Evolutionary conservation across 2,888 invertebrate species (phyloP).

Genomic region (Amphimallon solstitiale): DNA sequence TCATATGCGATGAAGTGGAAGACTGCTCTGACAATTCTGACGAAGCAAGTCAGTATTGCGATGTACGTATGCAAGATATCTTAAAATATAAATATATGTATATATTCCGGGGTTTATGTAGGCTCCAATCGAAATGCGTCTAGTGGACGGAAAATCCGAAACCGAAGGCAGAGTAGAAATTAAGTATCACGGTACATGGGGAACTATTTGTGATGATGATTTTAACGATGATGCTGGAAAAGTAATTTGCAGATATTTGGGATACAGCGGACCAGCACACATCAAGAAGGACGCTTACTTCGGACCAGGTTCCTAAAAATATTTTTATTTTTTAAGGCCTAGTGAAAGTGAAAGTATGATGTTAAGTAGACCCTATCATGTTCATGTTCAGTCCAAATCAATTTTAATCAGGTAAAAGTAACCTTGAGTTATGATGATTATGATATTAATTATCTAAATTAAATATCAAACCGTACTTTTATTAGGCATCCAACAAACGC

Average conservation of each 20-base stretch:
- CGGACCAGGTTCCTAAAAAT: conserved; percentile 59
- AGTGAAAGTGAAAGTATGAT: too few relatives aligned
- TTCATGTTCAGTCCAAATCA: too few relatives aligned
- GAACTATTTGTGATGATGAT: conserved; percentile 82
- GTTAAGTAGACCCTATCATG: too few relatives aligned
- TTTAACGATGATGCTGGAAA: conserved; percentile 74
- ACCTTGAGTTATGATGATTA: too few relatives aligned
- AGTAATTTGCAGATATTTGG: conserved; percentile 70
- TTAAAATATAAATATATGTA: background rate
- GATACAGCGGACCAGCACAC: conserved; percentile 66
- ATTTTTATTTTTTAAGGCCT: conserved; percentile 48
- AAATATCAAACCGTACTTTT: too few relatives aligned
- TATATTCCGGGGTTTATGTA: conserved; percentile 46
- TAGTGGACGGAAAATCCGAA: conserved; percentile 68
- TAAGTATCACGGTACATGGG: conserved; percentile 75
- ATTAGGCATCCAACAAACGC: too few relatives aligned
- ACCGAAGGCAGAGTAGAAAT: conserved; percentile 78
- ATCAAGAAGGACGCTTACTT: conserved; percentile 67
- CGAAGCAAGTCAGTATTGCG: conserved; percentile 68
- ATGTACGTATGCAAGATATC: conserved; percentile 62
- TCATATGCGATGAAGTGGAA: conserved; percentile 72
- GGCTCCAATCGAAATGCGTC: conserved; percentile 69
- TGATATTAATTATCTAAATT: too few relatives aligned
- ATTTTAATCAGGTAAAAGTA: too few relatives aligned
- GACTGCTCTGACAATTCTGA: conserved; percentile 75